Evolutionary conservation across 2,888 invertebrate genomes (phyloP).

Genomic region (Thymelicus acteon): DNA sequence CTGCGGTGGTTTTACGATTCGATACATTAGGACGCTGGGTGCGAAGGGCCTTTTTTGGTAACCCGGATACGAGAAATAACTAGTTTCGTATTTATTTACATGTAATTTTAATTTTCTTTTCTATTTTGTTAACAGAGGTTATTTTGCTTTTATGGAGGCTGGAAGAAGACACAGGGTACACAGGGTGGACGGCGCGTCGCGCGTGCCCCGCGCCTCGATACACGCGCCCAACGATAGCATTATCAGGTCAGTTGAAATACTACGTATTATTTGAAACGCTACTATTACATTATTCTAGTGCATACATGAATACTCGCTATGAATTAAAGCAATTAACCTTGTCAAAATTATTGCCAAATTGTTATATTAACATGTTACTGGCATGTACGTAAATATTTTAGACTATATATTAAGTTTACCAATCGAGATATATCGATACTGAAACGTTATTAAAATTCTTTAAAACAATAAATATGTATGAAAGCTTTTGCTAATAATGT

Average conservation of each 20-base stretch:
- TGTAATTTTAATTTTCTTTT: neutral
- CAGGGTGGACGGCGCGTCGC: slow-evolving; percentile 83
- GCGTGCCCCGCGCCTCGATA: slow-evolving; percentile 84
- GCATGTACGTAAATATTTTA: slow-evolving; percentile 24
- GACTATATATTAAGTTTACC: neutral
- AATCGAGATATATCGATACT: slow-evolving; percentile 5
- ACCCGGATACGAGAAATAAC: too few species aligned
- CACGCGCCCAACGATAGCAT: slow-evolving; percentile 90
- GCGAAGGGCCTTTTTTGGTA: too few species aligned
- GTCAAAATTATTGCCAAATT: slow-evolving; percentile 26
- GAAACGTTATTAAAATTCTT: slow-evolving; percentile 6
- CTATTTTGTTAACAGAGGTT: slow-evolving; percentile 84
- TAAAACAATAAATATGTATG: slow-evolving; percentile 39
- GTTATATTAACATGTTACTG: slow-evolving; percentile 28
- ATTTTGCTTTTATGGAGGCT: slow-evolving; percentile 95
- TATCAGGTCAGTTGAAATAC: slow-evolving; percentile 79
- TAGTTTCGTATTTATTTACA: too few species aligned
- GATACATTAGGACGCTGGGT: too few species aligned
- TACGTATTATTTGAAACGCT: neutral
- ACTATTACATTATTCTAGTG: slow-evolving; percentile 7
- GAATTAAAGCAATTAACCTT: slow-evolving; percentile 24
- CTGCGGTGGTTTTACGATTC: too few species aligned
- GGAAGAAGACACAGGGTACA: slow-evolving; percentile 89
- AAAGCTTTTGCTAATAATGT: slow-evolving; percentile 72
- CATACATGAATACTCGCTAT: slow-evolving; percentile 27